Percentiles rank a stretch among this genome's conserved stretches.
These are phyloP conservation scores for Cephalopholis sonnerati DNA, from an alignment of 2,113 vertebrate genomes.

Conservation along the genomic window DNA sequence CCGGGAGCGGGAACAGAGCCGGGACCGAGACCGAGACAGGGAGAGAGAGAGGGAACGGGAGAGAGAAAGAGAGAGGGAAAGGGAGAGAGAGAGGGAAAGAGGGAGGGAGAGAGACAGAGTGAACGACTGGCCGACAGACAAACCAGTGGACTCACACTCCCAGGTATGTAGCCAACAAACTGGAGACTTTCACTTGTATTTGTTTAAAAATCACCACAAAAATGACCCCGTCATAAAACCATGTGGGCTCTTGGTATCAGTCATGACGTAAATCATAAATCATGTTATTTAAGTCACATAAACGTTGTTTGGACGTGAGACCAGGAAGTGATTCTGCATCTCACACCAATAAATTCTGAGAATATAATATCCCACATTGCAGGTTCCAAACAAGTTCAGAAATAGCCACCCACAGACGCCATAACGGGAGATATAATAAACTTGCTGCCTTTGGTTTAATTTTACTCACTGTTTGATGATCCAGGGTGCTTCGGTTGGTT, in stretches of 20 bases:
- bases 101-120: constrained; percentile 81
- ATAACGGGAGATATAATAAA: too few species aligned
- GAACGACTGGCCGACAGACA: constrained; percentile 93
- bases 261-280: not conserved
- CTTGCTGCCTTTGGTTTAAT: too few species aligned
- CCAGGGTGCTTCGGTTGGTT: too few species aligned
- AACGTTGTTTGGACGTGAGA: not conserved
- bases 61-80: constrained; percentile 66
- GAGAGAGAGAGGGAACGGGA: constrained; percentile 81
- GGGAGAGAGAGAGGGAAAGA: constrained; percentile 75
- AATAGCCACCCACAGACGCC: too few species aligned
- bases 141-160: constrained; percentile 92
- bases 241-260: too few species aligned
- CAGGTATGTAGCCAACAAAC: constrained; percentile 81
- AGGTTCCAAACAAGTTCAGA: too few species aligned
- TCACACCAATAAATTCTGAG: not conserved
- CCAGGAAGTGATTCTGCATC: not conserved
- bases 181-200: not conserved
- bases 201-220: not conserved
- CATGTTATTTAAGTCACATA: not conserved
- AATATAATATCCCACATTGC: not conserved
- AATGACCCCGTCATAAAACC: too few species aligned
- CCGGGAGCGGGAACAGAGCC: constrained; percentile 75
- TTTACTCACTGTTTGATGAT: too few species aligned
- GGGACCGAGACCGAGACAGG: constrained; percentile 80